phyloP scores from a whole-genome alignment of 1,140 invertebrate genomes.

The Mamestra configurata region DNA sequence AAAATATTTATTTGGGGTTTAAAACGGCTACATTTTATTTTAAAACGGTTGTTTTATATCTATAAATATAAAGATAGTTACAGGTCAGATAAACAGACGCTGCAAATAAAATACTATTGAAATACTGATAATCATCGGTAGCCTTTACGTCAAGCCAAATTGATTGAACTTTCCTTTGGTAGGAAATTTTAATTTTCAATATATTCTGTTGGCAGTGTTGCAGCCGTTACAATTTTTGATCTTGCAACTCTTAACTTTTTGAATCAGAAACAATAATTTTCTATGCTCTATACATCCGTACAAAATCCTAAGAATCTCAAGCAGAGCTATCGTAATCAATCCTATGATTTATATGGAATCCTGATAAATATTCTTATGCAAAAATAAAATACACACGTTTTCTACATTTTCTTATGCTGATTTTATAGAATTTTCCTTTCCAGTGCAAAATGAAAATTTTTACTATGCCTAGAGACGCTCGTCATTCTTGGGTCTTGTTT shows the following conservation, averaged over 20 bases:
- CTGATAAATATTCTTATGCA: constrained; percentile 74
- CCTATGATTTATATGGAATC: constrained; percentile 77
- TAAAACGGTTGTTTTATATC: too few species aligned
- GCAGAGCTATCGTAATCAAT: constrained; percentile 62
- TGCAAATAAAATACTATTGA: too few species aligned
- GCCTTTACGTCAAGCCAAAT: too few species aligned
- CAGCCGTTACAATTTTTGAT: neutral
- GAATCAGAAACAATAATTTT: constrained; percentile 38
- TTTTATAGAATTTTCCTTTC: constrained; percentile 82
- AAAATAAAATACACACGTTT: constrained; percentile 76
- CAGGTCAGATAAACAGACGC: too few species aligned
- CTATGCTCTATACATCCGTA: constrained; percentile 41
- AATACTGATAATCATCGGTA: too few species aligned
- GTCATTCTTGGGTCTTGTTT: constrained; percentile 78
- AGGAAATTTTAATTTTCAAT: too few species aligned
- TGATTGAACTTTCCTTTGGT: too few species aligned
- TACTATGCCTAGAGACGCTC: constrained; percentile 80
- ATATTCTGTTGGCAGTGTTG: too few species aligned
- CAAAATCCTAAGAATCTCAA: constrained; percentile 45
- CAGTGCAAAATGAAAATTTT: constrained; percentile 77
- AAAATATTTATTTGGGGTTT: too few species aligned
- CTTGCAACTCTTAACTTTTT: constrained; percentile 8
- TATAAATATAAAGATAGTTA: too few species aligned
- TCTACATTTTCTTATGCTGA: constrained; percentile 73
- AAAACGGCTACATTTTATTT: too few species aligned